Conservation (phyloP, 2,888 invertebrate genomes). For the Melanostoma scalare region DNA sequence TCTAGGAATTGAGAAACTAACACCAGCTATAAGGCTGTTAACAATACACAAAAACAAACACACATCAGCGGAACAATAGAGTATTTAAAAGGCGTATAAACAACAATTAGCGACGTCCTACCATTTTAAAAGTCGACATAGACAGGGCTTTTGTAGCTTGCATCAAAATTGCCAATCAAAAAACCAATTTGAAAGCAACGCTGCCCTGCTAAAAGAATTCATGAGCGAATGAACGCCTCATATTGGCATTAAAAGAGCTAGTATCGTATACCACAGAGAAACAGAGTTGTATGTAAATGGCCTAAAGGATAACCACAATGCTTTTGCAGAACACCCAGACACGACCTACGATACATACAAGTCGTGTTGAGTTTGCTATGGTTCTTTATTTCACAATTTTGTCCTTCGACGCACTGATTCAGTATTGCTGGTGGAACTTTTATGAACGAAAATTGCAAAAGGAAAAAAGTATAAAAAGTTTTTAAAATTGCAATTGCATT, state of each 20-base stretch:
- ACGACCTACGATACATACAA: conserved; percentile 73
- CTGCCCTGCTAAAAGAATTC: conserved; percentile 49
- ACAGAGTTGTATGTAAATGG: conserved; percentile 42
- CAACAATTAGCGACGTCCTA: conserved; percentile 65
- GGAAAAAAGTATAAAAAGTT: conserved; percentile 30
- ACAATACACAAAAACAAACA: conserved; percentile 31
- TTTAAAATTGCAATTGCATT: conserved; percentile 6
- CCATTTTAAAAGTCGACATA: conserved; percentile 19
- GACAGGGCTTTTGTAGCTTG: conserved; percentile 62
- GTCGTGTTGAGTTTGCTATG: conserved; percentile 76
- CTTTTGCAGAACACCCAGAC: conserved; percentile 73
- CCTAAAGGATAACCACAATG: conserved; percentile 61
- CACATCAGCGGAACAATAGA: conserved; percentile 36
- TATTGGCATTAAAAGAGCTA: conserved; percentile 31
- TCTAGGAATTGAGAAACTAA: conserved; percentile 24
- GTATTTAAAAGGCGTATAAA: conserved; percentile 67
- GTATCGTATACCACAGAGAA: background rate
- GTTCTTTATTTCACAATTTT: conserved; percentile 42
- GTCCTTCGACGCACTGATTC: conserved; percentile 32
- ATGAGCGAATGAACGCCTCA: conserved; percentile 27
- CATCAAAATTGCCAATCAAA: conserved; percentile 79
- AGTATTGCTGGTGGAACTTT: conserved; percentile 42
- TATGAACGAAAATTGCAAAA: conserved; percentile 34
- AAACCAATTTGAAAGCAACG: conserved; percentile 76
- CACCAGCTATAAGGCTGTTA: conserved; percentile 37